Base-by-base conservation (phyloP, 2,888 invertebrate species). In the Ochropleura plecta region DNA sequence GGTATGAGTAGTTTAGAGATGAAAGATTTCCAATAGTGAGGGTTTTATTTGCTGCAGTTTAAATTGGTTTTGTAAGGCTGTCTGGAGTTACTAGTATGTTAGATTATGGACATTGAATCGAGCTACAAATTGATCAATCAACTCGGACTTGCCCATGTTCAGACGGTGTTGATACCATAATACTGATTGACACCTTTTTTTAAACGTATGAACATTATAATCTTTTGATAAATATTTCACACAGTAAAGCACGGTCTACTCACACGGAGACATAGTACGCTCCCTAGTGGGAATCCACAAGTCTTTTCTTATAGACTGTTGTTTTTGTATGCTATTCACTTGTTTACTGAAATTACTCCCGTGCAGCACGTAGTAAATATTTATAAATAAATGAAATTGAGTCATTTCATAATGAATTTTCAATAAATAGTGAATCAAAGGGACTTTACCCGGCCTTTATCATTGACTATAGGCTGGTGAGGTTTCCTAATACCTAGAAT, bases 1-100 rank as follows among this genome's bases (percentile, higher is more conserved):
- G 49, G 55, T 72, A 76, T 70, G 66, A 84, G 77, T 76, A 53
- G 57, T 84, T 73, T 69, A 62, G 57, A 82, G 78, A 82, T 82
- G 60, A 82, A 71, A 69, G 53, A 81, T 81, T 65, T 60, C 30
- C 44, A 70, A 57, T 72, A 53, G 48, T 72, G 9, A 46, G 20
- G 10, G 12, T 63, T 57, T 59, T 59, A 20, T 84, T 59, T 20
- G 51, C 18, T 48, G 18, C 16, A 60, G 7, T 71, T 65, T 55
- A 5, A 48, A n/a, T 55, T 68, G 2, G 3, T 40, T 71, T 16
- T 14, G 7, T 48, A 10, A 48, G 48, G 20, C 9, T 65, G 30
- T 42, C 57, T 53, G 64, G 12, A 18, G 12, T 30, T 44, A 14
- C 5, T 16, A 16, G 53, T 63, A 44, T 48, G 0, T 53, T 9